These are phyloP conservation scores for Pseudomyrmex dendroicus DNA, from an alignment of 1,140 invertebrate genomes.

Conservation along the genomic window DNA sequence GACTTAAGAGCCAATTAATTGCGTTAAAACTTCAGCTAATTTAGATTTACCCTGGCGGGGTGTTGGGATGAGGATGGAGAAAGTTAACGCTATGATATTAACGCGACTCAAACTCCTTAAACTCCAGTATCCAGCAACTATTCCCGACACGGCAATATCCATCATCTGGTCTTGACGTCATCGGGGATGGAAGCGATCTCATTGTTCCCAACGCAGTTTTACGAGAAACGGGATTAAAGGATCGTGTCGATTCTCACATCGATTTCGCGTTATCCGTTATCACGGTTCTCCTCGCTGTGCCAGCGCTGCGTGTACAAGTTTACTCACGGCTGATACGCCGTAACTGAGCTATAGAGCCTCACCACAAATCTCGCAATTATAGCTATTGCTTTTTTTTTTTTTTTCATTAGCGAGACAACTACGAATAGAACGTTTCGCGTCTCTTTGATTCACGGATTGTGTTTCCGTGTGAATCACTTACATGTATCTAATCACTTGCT, in stretches of 20 bases:
- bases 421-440: no score
- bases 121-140: background rate
- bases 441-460: no score
- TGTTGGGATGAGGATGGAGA: no score
- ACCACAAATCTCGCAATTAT: no score
- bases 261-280: constrained; percentile 18
- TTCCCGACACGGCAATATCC: background rate
- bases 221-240: constrained; percentile 35
- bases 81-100: background rate
- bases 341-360: no score
- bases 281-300: background rate
- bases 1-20: no score
- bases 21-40: no score
- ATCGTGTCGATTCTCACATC: constrained; percentile 37
- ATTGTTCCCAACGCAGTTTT: constrained; percentile 23
- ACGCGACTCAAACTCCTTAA: background rate
- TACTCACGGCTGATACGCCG: background rate
- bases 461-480: no score
- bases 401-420: no score
- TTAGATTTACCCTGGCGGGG: no score
- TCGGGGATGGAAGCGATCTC: background rate
- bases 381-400: no score
- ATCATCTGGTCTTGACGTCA: constrained; percentile 28
- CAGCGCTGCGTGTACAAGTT: background rate
- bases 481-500: background rate